Evolutionary conservation across 2,888 invertebrate species (phyloP).

Genomic region (Tachina grossa): DNA sequence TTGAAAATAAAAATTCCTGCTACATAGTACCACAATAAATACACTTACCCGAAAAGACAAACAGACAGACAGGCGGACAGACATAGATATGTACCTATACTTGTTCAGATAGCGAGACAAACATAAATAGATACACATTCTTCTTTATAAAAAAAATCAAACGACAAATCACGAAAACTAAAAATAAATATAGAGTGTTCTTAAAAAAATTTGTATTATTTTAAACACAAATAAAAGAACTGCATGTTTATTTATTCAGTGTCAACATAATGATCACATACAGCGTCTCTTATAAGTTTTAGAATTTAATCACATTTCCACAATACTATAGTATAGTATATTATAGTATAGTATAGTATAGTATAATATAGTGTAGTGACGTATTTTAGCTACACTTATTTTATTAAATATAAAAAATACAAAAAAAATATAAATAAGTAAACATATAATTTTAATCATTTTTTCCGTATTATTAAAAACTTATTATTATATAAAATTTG

Average conservation of each 20-base stretch:
- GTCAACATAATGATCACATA: constrained; percentile 60
- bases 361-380: too few species aligned
- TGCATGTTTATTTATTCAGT: constrained; percentile 64
- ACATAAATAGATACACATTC: constrained; percentile 22
- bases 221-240: constrained; percentile 55
- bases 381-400: too few species aligned
- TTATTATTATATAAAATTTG: too few species aligned
- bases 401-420: too few species aligned
- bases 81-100: constrained; percentile 10
- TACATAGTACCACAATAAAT: constrained; percentile 9
- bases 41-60: background rate
- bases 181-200: constrained; percentile 56
- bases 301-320: background rate
- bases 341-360: too few species aligned
- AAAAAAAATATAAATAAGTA: too few species aligned
- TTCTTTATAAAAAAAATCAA: constrained; percentile 44
- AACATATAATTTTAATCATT: too few species aligned
- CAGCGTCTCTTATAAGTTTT: background rate
- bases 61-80: constrained; percentile 29
- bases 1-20: constrained; percentile 18
- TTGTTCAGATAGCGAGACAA: constrained; percentile 10
- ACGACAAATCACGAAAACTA: constrained; percentile 55
- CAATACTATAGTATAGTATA: too few species aligned
- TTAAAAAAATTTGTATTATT: constrained; percentile 39
- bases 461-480: too few species aligned